These are phyloP conservation scores for Microchirus variegatus DNA, from an alignment of 2,797 vertebrate genomes.

Conservation along the genomic window DNA sequence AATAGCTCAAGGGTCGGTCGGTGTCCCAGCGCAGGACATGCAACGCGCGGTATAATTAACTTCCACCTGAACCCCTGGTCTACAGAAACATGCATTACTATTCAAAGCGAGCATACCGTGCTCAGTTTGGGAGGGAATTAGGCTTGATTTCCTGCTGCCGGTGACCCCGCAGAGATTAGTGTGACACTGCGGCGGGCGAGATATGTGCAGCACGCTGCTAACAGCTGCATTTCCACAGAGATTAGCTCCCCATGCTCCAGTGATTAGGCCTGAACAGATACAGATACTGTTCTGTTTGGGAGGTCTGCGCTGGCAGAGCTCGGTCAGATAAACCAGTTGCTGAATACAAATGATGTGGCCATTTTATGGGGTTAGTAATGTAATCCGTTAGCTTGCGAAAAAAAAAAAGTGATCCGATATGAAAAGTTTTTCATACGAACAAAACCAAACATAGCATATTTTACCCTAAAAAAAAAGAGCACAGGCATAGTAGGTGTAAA, in stretches of 20 bases:
- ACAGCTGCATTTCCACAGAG: conserved; percentile 48
- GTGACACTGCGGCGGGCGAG: neutral
- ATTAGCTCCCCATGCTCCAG: conserved; percentile 15
- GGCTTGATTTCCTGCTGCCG: conserved; percentile 9
- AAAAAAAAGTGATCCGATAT: neutral
- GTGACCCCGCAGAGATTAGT: conserved; percentile 36
- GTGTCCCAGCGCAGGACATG: neutral
- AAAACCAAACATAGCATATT: too few species aligned
- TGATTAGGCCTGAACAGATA: conserved; percentile 27
- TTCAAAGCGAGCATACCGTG: neutral
- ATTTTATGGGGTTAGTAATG: neutral
- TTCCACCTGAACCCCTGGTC: too few species aligned
- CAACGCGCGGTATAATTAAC: too few species aligned
- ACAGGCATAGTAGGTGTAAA: too few species aligned
- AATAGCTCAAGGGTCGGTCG: neutral
- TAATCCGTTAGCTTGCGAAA: neutral
- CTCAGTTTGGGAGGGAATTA: neutral
- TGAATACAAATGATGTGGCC: neutral
- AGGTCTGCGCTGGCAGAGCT: too few species aligned
- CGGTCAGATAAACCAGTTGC: neutral
- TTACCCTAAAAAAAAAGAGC: too few species aligned
- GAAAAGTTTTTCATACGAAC: neutral
- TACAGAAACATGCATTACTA: too few species aligned
- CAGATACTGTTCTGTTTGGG: conserved; percentile 5
- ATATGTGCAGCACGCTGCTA: conserved; percentile 9